Conservation (phyloP, 1,140 invertebrate genomes). For the Rhizoglyphus robini region DNA sequence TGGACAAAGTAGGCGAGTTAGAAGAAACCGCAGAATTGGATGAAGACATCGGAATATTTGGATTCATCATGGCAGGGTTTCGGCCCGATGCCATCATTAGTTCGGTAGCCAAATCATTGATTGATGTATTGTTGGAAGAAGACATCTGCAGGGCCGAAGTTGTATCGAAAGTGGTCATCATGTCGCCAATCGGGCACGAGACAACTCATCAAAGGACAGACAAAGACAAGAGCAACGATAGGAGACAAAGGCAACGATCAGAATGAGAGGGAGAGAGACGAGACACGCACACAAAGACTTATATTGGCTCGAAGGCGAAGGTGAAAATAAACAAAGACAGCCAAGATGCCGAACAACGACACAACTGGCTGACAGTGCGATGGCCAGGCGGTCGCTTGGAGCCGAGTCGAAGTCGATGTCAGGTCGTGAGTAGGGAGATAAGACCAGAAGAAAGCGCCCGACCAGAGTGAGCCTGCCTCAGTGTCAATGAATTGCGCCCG, state of each 20-base stretch:
- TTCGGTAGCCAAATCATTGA: too few species aligned
- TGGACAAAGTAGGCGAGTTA: neutral
- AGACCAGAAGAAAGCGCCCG: neutral
- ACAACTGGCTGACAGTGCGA: neutral
- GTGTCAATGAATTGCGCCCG: slow-evolving; percentile 14
- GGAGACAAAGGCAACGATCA: neutral
- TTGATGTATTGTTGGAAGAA: too few species aligned
- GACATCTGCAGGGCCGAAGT: neutral
- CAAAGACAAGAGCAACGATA: neutral
- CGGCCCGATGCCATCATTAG: too few species aligned
- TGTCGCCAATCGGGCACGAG: neutral
- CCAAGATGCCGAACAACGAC: too few species aligned
- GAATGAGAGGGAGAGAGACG: neutral
- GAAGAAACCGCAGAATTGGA: neutral
- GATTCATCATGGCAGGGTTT: too few species aligned
- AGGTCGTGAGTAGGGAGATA: neutral
- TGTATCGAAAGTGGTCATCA: slow-evolving; percentile 2
- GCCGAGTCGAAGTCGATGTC: neutral
- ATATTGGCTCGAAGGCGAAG: neutral
- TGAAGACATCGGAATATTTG: neutral
- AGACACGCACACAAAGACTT: neutral
- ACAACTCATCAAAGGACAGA: too few species aligned
- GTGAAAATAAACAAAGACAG: neutral
- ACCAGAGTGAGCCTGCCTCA: neutral
- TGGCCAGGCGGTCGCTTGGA: neutral